Evolutionary conservation across 2,888 invertebrate genomes (phyloP), one percentile per base, ranked within the genome.

Genomic region (Tinea trinotella): DNA sequence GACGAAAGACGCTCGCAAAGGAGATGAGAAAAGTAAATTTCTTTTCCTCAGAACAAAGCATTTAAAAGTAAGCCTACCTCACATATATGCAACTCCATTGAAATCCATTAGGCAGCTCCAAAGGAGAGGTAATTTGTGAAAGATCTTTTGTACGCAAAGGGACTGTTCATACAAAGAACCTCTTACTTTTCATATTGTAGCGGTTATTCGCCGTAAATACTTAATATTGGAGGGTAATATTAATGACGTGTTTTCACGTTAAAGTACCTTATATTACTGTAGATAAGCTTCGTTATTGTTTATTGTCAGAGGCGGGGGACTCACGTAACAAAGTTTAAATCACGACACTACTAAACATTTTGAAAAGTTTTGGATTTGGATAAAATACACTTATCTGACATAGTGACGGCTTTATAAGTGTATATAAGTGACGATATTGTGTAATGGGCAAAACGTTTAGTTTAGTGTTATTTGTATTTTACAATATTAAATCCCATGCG

Each of bases 41-140:
- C 77, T 77, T 80, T 79, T 70, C 62, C 70, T 59, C 62, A 71
- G 77, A 79, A 81, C 79, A 81, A 82, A 78, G 77, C 72, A 69
- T 76, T 80, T 72, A 71, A 76, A 73, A 71, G 66, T 71, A 70
- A 72, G 75, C 77, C 72, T 72, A 71, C 73, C 70, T 67, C 64
- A 62, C 73, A 71, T 73, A 75, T 71, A 74, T 79, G 80, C 75
- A 77, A 67, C 77, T 73, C 73, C 71, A 75, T 77, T 80, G 73
- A 77, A 81, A 82, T 73, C 80, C 82, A 82, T 82, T 82, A 81
- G 75, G 70, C 66, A 68, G 63, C 65, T 70, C 64, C 65, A 71
- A 69, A 64, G 58, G 66, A 68, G 76, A 72, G 74, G 80, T 75
- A 81, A 82, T 82, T 78, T 82, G 69, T 73, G 70, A 74, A 67